Conservation (phyloP, 2,797 vertebrate species). For the Arrhamphus sclerolepis region DNA sequence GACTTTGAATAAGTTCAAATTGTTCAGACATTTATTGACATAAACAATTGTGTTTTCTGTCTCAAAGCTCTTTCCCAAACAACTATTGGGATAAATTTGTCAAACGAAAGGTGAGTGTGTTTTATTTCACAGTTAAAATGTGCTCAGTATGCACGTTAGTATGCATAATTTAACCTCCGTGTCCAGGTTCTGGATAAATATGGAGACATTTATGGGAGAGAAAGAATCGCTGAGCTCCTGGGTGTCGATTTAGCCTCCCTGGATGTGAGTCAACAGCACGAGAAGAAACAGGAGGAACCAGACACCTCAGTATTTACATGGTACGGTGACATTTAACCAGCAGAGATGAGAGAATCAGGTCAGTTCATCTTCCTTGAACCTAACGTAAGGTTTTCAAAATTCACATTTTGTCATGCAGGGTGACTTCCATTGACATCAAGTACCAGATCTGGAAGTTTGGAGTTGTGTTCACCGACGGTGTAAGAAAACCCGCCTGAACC, state of each 20-base stretch:
- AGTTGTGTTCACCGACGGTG: slow-evolving; percentile 93
- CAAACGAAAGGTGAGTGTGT: slow-evolving; percentile 88
- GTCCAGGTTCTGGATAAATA: slow-evolving; percentile 93
- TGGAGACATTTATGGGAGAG: slow-evolving; percentile 93
- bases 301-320: slow-evolving; percentile 88
- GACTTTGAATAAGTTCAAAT: background rate
- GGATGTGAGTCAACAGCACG: slow-evolving; percentile 90
- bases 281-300: slow-evolving; percentile 83
- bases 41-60: background rate
- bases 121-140: slow-evolving; percentile 4
- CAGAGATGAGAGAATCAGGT: background rate
- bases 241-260: slow-evolving; percentile 91
- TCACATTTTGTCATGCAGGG: slow-evolving; percentile 70
- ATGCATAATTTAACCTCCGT: slow-evolving; percentile 6
- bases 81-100: slow-evolving; percentile 99
- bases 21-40: no score
- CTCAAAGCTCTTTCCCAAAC: slow-evolving; percentile 90
- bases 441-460: slow-evolving; percentile 97
- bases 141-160: background rate
- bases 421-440: slow-evolving; percentile 89
- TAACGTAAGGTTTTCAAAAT: background rate
- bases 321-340: slow-evolving; percentile 61
- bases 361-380: background rate
- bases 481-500: slow-evolving; percentile 71
- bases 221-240: slow-evolving; percentile 91